These are phyloP conservation scores for Anoplophora glabripennis DNA, from an alignment of 1,140 invertebrate species.

Conservation along the genomic window DNA sequence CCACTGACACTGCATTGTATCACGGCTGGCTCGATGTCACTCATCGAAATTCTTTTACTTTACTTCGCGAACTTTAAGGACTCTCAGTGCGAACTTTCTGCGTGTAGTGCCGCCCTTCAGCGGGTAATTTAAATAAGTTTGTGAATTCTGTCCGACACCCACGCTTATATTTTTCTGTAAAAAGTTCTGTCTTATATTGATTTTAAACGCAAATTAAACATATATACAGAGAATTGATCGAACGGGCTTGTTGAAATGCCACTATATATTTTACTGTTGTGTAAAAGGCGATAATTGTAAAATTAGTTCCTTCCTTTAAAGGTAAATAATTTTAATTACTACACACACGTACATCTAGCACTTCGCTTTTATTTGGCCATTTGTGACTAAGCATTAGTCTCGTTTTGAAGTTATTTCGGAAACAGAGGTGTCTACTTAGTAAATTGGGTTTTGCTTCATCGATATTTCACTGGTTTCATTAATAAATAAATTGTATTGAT, in stretches of 20 bases:
- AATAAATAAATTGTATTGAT: no score
- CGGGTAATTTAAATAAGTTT: conserved; percentile 4
- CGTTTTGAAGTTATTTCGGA: neutral
- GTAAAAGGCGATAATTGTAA: neutral
- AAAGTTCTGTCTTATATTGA: conserved; percentile 8
- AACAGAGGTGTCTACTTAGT: neutral
- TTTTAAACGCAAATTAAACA: conserved; percentile 13
- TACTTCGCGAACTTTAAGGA: conserved; percentile 10
- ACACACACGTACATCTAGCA: neutral
- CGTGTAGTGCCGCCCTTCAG: conserved; percentile 6
- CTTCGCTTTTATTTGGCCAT: neutral
- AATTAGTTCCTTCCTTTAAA: neutral
- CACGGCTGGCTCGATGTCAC: conserved; percentile 22
- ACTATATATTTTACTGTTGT: neutral
- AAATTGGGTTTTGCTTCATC: neutral
- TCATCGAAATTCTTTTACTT: conserved; percentile 8
- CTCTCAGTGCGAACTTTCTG: conserved; percentile 13
- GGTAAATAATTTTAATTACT: neutral
- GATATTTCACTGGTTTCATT: no score
- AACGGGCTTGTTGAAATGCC: conserved; percentile 13
- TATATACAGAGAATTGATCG: conserved; percentile 24
- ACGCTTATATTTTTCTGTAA: conserved; percentile 1
- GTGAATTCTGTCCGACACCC: neutral
- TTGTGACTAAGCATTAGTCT: neutral
- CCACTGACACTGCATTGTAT: conserved; percentile 27